These are phyloP conservation scores for Octopus sinensis DNA, from an alignment of 1,140 invertebrate species.

Conservation along the genomic window DNA sequence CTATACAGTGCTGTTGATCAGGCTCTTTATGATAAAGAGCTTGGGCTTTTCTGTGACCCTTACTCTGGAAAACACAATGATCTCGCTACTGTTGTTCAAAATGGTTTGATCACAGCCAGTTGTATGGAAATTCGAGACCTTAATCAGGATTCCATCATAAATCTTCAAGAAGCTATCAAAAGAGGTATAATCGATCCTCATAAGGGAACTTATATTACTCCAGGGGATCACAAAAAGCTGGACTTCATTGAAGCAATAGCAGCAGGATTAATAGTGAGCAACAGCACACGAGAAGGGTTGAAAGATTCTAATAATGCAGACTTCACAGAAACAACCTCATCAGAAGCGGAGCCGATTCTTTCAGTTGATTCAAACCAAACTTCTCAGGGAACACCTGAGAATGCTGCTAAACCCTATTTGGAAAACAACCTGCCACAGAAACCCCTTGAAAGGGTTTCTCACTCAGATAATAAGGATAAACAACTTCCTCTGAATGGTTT, in stretches of 20 bases:
- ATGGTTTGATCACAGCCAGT: constrained; percentile 65
- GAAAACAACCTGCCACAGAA: no score
- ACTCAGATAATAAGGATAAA: no score
- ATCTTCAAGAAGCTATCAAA: constrained; percentile 66
- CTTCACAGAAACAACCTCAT: neutral
- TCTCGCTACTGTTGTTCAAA: constrained; percentile 74
- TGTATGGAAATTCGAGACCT: constrained; percentile 68
- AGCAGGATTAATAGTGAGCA: constrained; percentile 64
- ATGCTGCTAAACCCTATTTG: no score
- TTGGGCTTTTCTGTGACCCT: constrained; percentile 75
- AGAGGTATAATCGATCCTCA: constrained; percentile 72
- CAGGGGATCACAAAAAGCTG: constrained; percentile 34
- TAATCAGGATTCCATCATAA: constrained; percentile 39
- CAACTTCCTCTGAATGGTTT: no score
- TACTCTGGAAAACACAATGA: constrained; percentile 73
- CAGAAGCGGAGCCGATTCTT: no score
- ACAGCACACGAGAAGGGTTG: constrained; percentile 45
- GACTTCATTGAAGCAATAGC: constrained; percentile 76
- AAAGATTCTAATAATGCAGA: constrained; percentile 23
- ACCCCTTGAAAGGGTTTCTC: no score
- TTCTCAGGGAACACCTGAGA: no score
- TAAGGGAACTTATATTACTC: constrained; percentile 66
- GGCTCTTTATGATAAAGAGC: constrained; percentile 76
- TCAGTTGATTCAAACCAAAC: no score
- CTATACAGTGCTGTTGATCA: constrained; percentile 82